Evolutionary conservation across 1,140 invertebrate genomes (phyloP), one percentile per base, ranked within the genome.

Genomic region (Adoxophyes honmai): DNA sequence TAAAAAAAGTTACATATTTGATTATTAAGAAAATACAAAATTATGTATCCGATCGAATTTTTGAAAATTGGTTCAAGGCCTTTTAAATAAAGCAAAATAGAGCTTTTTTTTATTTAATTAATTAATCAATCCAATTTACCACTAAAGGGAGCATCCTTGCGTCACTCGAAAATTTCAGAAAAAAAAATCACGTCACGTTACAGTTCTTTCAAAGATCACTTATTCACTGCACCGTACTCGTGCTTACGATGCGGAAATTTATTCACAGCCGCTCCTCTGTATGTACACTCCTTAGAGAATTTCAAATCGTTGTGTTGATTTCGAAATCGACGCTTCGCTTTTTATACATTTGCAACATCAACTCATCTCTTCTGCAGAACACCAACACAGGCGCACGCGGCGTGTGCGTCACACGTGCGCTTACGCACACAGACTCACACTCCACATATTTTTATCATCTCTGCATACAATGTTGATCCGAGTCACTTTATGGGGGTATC

Each of bases 301-400:
- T 77, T 76, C 76, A 86, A 87, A 81, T 81, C 72, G 78, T 76
- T 88, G 64, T 88, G 84, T 77, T 86, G 83, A 88, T 87, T 87
- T 86, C 84, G 84, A 88, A 88, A 88, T 85, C 82, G 64, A 67
- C 77, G 75, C 81, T 67, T 77, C 81, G 82, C 81, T 88, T 88
- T 48, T 86, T 88, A 88, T 88, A 88, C 78, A 85, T 81, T 78
- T 81, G 83, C 84, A 84, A 81, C 79, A 86, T 84, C 82, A 80
- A 79, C 67, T 78, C 78, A 79, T 80, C 76, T 78, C 70, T 73
- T 75, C 64, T 73, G 70, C 75, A 38, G 38, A 33, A 6, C 39
- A 33, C 16, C 4, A 21, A 34, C 38, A 56, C 55, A 44, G 4
- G 13, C 34, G 38, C 21, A 52, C 8, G 16, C 33, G 34, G n/a